Conservation (phyloP, 2,888 invertebrate genomes). For the Drosophila mettleri region DNA sequence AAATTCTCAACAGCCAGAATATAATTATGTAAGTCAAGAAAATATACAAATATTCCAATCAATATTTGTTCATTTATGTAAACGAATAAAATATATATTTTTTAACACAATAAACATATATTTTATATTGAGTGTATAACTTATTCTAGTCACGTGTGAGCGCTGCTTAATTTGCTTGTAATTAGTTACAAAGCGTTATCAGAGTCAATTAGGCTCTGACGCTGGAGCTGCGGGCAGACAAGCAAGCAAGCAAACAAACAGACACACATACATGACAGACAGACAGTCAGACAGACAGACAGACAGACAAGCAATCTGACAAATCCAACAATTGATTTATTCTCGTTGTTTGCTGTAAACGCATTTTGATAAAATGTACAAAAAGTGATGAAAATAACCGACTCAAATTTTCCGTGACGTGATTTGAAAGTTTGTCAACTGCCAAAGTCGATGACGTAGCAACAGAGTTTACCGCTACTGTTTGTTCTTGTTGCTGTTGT, state of each 20-base stretch:
- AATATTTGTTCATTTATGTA: no score
- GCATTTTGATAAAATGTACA: conserved; percentile 45
- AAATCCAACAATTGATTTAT: conserved; percentile 66
- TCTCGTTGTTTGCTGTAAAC: conserved; percentile 49
- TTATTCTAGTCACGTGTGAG: conserved; percentile 19
- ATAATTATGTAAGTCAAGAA: not conserved
- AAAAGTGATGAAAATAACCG: conserved; percentile 2
- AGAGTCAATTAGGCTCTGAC: conserved; percentile 41
- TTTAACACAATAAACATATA: not conserved
- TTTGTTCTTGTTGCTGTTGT: not conserved
- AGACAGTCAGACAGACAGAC: conserved; percentile 8
- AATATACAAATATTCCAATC: no score
- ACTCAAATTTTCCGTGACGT: conserved; percentile 63
- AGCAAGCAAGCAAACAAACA: conserved; percentile 23
- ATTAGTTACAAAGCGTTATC: conserved; percentile 46
- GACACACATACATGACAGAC: not conserved
- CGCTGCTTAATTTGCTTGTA: not conserved
- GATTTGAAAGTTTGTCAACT: conserved; percentile 31
- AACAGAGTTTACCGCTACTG: conserved; percentile 18
- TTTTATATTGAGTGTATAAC: not conserved
- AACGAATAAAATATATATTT: not conserved
- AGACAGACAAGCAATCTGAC: conserved; percentile 14
- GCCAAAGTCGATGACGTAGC: conserved; percentile 44
- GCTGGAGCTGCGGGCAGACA: conserved; percentile 55
- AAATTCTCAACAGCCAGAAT: not conserved